Evolutionary conservation across 1,140 invertebrate genomes (phyloP), one percentile per base, ranked within the genome.

Genomic region (Triops longicaudatus): DNA sequence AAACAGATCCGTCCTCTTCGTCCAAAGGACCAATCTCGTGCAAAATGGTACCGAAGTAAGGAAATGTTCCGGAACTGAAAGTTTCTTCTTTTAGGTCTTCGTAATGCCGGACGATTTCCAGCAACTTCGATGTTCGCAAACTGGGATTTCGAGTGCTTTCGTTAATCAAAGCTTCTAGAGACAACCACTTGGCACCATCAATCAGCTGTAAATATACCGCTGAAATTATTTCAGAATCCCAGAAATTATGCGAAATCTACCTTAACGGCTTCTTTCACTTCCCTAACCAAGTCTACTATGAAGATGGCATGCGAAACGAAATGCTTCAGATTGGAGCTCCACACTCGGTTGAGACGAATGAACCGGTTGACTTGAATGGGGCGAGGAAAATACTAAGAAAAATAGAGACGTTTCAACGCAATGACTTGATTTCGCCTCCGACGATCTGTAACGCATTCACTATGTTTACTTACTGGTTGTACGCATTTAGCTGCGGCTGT

Each of bases 301-400:
- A 77, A 77, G 12, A 77, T 73, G 26, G 73, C 72, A 43, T 77
- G 77, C 37, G 37, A 73, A 17, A 77, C 42, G 27, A 77, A 77
- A 31, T 73, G 71, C n/a, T 73, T 73, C 28, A 73, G 77, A 42
- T 37, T 77, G 22, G 77, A 10, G 41, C 77, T 77, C 77, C 77
- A 77, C n/a, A 77, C n/a, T 17, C 77, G 77, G 37, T 77, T 72
- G 12, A 77, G 77, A 10, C 77, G 77, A 74, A 77, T 73, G 14
- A 77, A 42, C 17, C 72, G 50, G n/a, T 31, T 75, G 10, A 77
- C 77, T 73, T 77, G 71, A 27, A 77, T 43, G 9, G 73, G 22
- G 14, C 77, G 71, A 11, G 73, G 26, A 41, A 77, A 77, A 26
- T 37, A 43, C 77, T 75, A 43, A 37, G 7, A 37, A 37, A 74